Evolutionary conservation across 1,140 invertebrate species (phyloP).

Genomic region (Heliothis subflexa): DNA sequence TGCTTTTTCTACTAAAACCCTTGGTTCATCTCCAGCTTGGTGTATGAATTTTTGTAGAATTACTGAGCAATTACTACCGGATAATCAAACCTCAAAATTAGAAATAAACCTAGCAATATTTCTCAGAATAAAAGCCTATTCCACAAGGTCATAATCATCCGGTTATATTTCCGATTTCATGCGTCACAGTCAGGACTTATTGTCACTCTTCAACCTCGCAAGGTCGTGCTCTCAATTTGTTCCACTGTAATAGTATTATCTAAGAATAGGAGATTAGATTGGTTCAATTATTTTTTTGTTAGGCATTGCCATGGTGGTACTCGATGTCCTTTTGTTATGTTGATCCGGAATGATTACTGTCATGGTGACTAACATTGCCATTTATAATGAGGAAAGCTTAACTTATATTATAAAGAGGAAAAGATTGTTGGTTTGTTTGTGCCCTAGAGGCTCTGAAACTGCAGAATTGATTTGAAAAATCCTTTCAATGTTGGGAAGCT

Average conservation of each 20-base stretch:
- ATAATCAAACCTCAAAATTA: background rate
- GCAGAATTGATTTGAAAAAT: too few species aligned
- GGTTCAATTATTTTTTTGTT: background rate
- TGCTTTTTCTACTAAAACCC: background rate
- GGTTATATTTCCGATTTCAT: background rate
- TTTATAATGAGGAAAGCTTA: too few species aligned
- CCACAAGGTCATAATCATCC: background rate
- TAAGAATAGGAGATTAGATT: conserved; percentile 20
- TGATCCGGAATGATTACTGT: background rate
- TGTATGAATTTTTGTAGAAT: too few species aligned
- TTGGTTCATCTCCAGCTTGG: too few species aligned
- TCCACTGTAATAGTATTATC: background rate
- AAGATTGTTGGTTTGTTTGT: too few species aligned
- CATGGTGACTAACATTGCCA: background rate
- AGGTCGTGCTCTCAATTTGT: conserved; percentile 16
- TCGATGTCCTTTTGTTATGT: background rate
- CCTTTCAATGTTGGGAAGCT: too few species aligned
- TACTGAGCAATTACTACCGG: too few species aligned
- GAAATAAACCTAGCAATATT: background rate
- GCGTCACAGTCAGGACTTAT: background rate
- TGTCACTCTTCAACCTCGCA: background rate
- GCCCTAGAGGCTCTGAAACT: too few species aligned
- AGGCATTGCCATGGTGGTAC: background rate
- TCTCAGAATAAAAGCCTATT: conserved; percentile 2
- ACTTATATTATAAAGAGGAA: too few species aligned